These are phyloP conservation scores for Prionace glauca DNA, from an alignment of 2,797 vertebrate species.

Conservation along the genomic window DNA sequence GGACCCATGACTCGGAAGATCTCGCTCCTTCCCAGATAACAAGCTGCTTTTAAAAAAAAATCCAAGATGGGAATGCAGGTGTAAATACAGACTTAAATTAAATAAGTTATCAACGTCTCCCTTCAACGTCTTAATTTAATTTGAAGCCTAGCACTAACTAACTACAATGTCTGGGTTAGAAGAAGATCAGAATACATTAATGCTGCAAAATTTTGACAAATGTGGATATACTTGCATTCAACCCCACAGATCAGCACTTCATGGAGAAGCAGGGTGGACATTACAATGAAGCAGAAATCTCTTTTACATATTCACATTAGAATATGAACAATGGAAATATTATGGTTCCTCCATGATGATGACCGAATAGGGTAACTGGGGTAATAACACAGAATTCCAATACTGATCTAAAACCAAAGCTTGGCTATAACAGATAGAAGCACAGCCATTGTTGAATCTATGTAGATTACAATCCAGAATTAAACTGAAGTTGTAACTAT, in stretches of 20 bases:
- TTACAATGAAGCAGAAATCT: not conserved
- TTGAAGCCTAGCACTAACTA: not conserved
- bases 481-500: not conserved
- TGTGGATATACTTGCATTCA: not conserved
- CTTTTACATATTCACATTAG: not conserved
- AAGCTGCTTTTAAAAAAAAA: not conserved
- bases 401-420: not conserved
- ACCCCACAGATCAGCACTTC: not conserved
- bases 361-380: not conserved
- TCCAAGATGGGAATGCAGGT: not conserved
- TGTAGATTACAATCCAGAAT: not conserved
- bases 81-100: not conserved
- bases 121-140: not conserved
- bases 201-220: not conserved
- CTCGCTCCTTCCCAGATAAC: not conserved
- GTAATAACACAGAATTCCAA: not conserved
- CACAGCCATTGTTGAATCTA: not conserved
- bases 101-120: not conserved
- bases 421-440: not conserved
- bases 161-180: not conserved
- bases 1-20: not conserved
- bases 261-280: not conserved
- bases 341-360: not conserved
- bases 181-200: not conserved
- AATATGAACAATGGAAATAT: not conserved